These are phyloP conservation scores for Pantherophis alleghaniensis DNA, from an alignment of 2,797 vertebrate genomes.

Conservation along the genomic window DNA sequence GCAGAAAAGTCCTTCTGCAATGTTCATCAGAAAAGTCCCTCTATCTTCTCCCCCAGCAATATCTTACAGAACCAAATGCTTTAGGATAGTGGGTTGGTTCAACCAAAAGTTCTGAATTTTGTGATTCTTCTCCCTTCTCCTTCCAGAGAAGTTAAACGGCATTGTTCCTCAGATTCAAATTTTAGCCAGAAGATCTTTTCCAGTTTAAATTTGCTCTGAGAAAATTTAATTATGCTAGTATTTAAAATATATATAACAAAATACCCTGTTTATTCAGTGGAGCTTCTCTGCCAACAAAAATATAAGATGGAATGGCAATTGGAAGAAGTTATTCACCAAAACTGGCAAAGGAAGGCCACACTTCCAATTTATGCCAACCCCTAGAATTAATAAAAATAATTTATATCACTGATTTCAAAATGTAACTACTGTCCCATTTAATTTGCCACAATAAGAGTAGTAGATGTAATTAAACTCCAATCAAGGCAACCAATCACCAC, in stretches of 20 bases:
- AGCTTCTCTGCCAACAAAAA: background rate
- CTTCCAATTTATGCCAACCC: background rate
- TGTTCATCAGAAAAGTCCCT: background rate
- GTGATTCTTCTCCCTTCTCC: background rate
- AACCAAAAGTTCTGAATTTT: background rate
- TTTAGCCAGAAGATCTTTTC: background rate
- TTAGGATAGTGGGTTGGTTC: background rate
- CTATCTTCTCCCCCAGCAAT: background rate
- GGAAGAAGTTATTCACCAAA: background rate
- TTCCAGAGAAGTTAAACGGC: background rate
- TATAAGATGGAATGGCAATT: background rate
- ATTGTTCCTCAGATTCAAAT: background rate
- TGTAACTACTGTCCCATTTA: background rate
- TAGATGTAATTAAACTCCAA: background rate
- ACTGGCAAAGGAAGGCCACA: background rate
- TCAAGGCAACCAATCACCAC: background rate
- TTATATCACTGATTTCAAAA: background rate
- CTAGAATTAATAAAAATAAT: background rate
- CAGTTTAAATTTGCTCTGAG: background rate
- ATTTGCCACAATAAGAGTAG: background rate
- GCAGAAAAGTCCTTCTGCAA: background rate
- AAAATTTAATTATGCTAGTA: background rate
- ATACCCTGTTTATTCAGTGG: background rate
- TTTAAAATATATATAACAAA: background rate
- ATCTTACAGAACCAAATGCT: background rate